Conservation (phyloP, 2,797 vertebrate genomes). For the Erpetoichthys calabaricus region DNA sequence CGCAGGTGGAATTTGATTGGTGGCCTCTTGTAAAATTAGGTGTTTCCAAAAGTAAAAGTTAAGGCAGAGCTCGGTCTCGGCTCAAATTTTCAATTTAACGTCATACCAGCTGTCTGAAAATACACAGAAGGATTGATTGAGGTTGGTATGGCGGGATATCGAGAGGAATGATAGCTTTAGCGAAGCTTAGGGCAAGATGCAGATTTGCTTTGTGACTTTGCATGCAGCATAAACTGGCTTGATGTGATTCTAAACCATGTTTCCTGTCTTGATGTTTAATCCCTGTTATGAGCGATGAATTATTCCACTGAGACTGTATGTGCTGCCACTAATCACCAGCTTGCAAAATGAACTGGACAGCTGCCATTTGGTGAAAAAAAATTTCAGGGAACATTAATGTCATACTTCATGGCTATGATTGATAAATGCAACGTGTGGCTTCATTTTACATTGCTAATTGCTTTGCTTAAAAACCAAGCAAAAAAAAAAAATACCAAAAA, state of each 20-base stretch:
- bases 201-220: slow-evolving; percentile 27
- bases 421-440: slow-evolving; percentile 9
- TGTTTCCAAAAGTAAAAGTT: too few relatives aligned
- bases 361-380: slow-evolving; percentile 20
- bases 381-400: slow-evolving; percentile 12
- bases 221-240: slow-evolving; percentile 6
- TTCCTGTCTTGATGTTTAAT: slow-evolving; percentile 28
- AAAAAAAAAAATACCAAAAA: background rate
- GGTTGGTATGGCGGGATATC: background rate
- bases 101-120: slow-evolving; percentile 41
- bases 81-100: slow-evolving; percentile 30
- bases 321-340: slow-evolving; percentile 20
- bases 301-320: background rate
- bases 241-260: slow-evolving; percentile 26
- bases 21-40: too few relatives aligned
- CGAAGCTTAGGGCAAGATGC: slow-evolving; percentile 27
- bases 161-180: slow-evolving; percentile 26
- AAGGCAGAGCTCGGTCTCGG: too few relatives aligned
- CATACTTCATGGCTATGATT: slow-evolving; percentile 11
- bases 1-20: too few relatives aligned
- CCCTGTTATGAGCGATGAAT: slow-evolving; percentile 18
- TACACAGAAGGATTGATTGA: slow-evolving; percentile 12
- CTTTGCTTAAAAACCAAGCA: slow-evolving; percentile 4
- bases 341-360: slow-evolving; percentile 21
- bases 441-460: slow-evolving; percentile 9